Evolutionary conservation across 2,797 vertebrate species (phyloP), one percentile per base, ranked within the genome.

Genomic region (Dendrocincla tyrannina): DNA sequence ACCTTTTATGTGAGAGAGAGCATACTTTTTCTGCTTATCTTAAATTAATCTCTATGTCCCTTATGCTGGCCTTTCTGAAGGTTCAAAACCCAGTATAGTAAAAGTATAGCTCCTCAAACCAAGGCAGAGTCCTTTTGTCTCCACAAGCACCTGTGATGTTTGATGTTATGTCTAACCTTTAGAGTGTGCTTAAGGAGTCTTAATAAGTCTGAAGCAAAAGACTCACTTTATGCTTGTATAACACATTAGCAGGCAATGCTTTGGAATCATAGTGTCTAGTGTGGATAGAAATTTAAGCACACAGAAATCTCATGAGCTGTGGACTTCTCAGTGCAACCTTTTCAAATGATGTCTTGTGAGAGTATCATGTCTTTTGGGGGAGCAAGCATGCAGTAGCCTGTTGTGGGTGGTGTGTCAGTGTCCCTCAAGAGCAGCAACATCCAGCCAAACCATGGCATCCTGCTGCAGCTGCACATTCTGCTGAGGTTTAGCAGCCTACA

Each of bases 91-190:
- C 32, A 27, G 30, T 19, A 28, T 2, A 64, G 74, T 80, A 93
- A 44, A 30, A 46, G 32, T 8, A 4, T 18, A 55, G 44, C 47
- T 94, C 62, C 79, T 85, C 76, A 87, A 64, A 85, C 0, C 17
- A 91, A 84, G 67, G 39, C 66, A 75, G 69, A 80, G 7, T 41
- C 44, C 55, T 92, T 91, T 80, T 78, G 88, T 85, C 67, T 88
- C 74, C 67, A 46, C 58, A 84, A 82, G 78, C 4, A 9, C 69
- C 82, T 70, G 32, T 85, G 47, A 67, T 74, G 90, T 95, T 96
- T 94, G 78, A 91, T 88, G 44, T 77, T 83, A 74, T 72, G 50
- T n/a, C 70, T 95, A 89, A 94, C 63, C 73, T 96, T 96, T 93
- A 74, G 33, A 66, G 37, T 70, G 52, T 79, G 44, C 67, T 93